These are phyloP conservation scores for Centropus unirufus DNA, from an alignment of 2,113 vertebrate genomes.

Conservation along the genomic window DNA sequence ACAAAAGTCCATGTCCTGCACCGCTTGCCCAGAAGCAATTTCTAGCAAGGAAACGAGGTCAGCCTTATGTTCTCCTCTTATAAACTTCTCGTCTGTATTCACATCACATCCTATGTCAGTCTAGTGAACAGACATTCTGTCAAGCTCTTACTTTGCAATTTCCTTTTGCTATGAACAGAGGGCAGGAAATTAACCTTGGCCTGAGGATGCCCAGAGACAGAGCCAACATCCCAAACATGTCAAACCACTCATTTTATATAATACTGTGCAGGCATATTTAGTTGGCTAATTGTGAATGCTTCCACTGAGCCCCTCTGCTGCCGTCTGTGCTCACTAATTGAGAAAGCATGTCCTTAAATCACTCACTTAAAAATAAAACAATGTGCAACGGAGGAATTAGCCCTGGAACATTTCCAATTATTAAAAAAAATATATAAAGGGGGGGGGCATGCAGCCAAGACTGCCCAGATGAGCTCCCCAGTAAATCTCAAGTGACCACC, in stretches of 20 bases:
- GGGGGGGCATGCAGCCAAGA: neutral
- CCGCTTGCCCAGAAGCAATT: neutral
- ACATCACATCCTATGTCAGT: neutral
- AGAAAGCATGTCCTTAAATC: constrained; percentile 2
- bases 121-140: constrained; percentile 13
- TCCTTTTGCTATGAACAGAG: constrained; percentile 17
- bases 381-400: neutral
- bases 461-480: neutral
- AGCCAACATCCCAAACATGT: neutral
- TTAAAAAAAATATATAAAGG: neutral
- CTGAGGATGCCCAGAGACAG: neutral
- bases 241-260: neutral
- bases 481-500: neutral
- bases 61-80: neutral
- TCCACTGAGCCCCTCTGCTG: neutral
- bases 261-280: neutral
- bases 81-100: neutral
- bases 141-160: neutral
- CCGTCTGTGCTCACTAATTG: neutral
- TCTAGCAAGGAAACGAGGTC: neutral
- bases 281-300: neutral
- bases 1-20: rapidly evolving
- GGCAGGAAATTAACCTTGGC: constrained; percentile 48
- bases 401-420: neutral
- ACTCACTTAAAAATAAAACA: constrained; percentile 14